Conservation (phyloP, 2,113 vertebrate genomes). For the Peromyscus polionotus region DNA sequence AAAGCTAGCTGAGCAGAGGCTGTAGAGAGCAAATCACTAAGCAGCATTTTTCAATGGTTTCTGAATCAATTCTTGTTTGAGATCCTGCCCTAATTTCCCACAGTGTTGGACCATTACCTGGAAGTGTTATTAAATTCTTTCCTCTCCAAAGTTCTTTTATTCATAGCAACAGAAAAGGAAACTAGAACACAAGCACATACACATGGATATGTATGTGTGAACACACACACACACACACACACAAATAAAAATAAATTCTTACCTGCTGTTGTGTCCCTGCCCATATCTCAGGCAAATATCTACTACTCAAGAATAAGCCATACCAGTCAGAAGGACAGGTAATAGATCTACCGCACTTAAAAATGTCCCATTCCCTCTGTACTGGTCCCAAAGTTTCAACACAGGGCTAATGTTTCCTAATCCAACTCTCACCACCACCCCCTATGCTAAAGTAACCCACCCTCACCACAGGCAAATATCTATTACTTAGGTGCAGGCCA, state of each 20-base stretch:
- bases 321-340: too few species aligned
- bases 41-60: background rate
- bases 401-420: too few species aligned
- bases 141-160: background rate
- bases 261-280: too few species aligned
- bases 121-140: background rate
- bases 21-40: background rate
- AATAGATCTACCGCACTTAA: too few species aligned
- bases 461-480: too few species aligned
- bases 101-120: background rate
- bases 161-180: background rate
- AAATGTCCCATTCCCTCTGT: too few species aligned
- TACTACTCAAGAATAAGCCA: too few species aligned
- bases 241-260: background rate
- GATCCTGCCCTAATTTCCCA: background rate
- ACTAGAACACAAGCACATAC: background rate
- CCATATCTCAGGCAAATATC: too few species aligned
- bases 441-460: too few species aligned
- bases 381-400: too few species aligned
- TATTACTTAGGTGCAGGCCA: too few species aligned
- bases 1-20: background rate
- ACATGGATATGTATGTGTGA: fast-evolving
- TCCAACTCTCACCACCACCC: too few species aligned
- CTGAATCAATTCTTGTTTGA: background rate
- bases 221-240: background rate